These are phyloP conservation scores for Palythoa grandis DNA, from an alignment of 92 coral and sea anemone species.

Conservation along the genomic window DNA sequence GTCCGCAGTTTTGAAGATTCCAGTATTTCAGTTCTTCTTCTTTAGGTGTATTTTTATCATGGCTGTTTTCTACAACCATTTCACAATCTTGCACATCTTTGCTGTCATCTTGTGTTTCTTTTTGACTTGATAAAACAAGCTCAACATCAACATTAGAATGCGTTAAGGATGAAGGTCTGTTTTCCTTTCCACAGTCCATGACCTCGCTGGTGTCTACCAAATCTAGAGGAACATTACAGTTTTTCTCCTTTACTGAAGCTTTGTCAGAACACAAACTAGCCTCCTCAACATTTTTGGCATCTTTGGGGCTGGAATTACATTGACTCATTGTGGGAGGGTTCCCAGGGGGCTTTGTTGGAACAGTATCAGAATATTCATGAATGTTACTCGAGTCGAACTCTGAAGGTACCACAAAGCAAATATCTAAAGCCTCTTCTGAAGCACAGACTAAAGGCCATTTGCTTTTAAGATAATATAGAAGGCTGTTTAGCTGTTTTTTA, in stretches of 20 bases:
- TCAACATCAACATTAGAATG: slow-evolving; percentile 13
- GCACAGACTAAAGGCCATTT: slow-evolving; percentile 77
- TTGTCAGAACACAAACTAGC: not conserved
- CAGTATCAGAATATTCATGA: not conserved
- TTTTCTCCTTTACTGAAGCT: not conserved
- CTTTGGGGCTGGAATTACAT: slow-evolving; percentile 1
- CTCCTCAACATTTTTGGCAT: not conserved
- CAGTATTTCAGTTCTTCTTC: slow-evolving; percentile 54
- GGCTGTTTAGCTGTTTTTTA: slow-evolving; percentile 72
- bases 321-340: not conserved
- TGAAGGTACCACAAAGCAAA: slow-evolving; percentile 70
- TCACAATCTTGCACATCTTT: slow-evolving; percentile 13
- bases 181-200: slow-evolving; percentile 43
- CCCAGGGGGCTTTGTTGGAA: not conserved
- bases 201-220: not conserved
- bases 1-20: slow-evolving; percentile 76
- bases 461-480: slow-evolving; percentile 74
- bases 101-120: not conserved
- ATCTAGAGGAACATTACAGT: not conserved
- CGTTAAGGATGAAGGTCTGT: slow-evolving; percentile 18
- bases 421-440: slow-evolving; percentile 50
- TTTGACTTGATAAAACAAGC: not conserved
- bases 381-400: slow-evolving; percentile 37
- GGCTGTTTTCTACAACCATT: not conserved
- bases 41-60: not conserved